Percentiles rank a stretch among this genome's conserved stretches.
phyloP scores from a whole-genome alignment of 2,888 invertebrate genomes.

The Plagodis pulveraria region DNA sequence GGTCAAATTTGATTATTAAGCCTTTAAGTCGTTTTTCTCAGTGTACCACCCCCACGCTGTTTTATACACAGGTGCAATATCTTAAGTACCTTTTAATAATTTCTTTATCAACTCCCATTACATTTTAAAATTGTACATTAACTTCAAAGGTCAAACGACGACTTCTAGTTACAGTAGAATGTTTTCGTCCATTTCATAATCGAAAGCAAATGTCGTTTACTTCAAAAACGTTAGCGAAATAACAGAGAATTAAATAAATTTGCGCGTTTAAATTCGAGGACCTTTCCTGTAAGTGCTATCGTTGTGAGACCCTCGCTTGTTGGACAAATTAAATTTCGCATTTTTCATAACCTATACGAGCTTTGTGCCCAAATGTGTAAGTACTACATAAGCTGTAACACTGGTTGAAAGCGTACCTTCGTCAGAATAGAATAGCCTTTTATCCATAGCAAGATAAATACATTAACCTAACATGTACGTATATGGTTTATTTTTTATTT shows the following conservation, averaged over 20 bases:
- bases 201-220: conserved; percentile 3
- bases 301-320: conserved; percentile 3
- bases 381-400: background rate
- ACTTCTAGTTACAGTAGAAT: no score
- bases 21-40: no score
- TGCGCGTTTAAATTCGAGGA: conserved; percentile 10
- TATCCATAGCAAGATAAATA: conserved; percentile 29
- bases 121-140: no score
- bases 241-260: conserved; percentile 16
- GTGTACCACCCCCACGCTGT: no score
- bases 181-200: conserved; percentile 2
- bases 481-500: conserved; percentile 27
- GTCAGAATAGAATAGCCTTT: conserved; percentile 38
- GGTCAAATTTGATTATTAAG: no score
- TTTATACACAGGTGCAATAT: no score
- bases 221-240: background rate
- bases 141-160: no score
- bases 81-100: no score
- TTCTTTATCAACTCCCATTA: no score
- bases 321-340: conserved; percentile 37
- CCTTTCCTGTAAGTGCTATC: conserved; percentile 15
- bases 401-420: conserved; percentile 35
- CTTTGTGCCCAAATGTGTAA: conserved; percentile 26
- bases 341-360: conserved; percentile 33
- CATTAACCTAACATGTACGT: conserved; percentile 21